Evolutionary conservation across 2,113 vertebrate species (phyloP).

Genomic region (Burhinus bistriatus): DNA sequence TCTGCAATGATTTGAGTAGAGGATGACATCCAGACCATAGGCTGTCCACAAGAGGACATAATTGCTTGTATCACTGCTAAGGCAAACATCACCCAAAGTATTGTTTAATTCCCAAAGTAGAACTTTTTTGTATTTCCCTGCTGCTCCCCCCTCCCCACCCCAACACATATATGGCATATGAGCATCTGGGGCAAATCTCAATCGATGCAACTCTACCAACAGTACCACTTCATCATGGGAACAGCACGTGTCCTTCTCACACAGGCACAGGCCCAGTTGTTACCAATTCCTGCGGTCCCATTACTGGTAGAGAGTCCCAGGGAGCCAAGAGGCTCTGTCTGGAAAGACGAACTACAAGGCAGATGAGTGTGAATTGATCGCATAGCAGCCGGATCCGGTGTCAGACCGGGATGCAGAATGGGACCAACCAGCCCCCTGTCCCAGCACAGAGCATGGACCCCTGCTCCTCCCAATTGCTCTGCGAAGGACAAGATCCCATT

Average conservation of each 20-base stretch:
- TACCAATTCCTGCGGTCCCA: background rate
- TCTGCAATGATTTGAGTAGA: background rate
- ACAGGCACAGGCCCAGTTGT: background rate
- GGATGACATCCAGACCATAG: background rate
- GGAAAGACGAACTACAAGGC: background rate
- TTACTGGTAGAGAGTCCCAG: background rate
- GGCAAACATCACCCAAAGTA: background rate
- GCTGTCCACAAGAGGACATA: background rate
- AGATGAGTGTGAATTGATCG: background rate
- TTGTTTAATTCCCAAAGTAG: background rate
- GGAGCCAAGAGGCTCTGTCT: background rate
- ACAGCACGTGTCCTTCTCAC: background rate
- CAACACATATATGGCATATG: background rate
- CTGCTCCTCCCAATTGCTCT: background rate
- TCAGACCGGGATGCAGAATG: background rate
- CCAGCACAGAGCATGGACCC: background rate
- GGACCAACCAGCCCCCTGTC: background rate
- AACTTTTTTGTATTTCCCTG: background rate
- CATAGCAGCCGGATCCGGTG: fast-evolving
- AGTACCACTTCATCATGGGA: fast-evolving
- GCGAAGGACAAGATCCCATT: background rate
- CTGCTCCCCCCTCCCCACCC: fast-evolving
- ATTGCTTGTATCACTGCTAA: background rate
- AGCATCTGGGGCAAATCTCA: background rate
- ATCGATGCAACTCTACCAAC: fast-evolving